Conservation (phyloP, 2,113 vertebrate species). For the Axis porcinus region DNA sequence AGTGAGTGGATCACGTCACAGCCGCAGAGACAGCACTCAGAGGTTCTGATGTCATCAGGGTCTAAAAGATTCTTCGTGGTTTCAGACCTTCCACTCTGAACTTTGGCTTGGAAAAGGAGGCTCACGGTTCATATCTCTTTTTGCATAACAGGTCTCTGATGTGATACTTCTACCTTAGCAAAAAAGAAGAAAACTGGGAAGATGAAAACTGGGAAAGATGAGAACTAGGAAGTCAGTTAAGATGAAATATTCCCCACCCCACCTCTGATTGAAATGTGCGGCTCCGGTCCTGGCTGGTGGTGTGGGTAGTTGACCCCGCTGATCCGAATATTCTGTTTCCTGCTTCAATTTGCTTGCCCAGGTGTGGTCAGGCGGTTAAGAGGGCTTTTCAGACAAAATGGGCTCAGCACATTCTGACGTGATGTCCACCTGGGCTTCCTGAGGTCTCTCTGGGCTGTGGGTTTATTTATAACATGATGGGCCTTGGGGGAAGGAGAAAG, state of each 20-base stretch:
- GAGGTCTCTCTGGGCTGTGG: not conserved
- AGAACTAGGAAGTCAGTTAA: not conserved
- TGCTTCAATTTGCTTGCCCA: not conserved
- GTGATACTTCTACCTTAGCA: not conserved
- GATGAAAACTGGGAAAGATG: not conserved
- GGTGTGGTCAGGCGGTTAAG: not conserved
- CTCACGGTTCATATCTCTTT: not conserved
- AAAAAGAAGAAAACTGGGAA: not conserved
- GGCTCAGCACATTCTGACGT: not conserved
- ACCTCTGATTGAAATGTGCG: not conserved
- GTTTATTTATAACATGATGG: constrained; percentile 1
- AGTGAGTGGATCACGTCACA: not conserved
- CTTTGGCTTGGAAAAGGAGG: constrained; percentile 8
- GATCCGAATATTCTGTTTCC: not conserved
- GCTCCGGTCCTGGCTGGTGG: not conserved
- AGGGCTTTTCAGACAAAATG: not conserved
- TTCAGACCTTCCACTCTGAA: constrained; percentile 10
- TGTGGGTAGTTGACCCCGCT: not conserved
- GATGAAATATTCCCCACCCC: not conserved
- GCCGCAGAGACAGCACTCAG: not conserved
- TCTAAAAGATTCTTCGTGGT: not conserved
- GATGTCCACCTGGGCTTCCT: not conserved
- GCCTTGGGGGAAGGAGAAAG: not conserved
- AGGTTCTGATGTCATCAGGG: not conserved
- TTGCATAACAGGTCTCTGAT: not conserved